These are phyloP conservation scores for Homalodisca vitripennis DNA, from an alignment of 1,140 invertebrate genomes.

Conservation along the genomic window DNA sequence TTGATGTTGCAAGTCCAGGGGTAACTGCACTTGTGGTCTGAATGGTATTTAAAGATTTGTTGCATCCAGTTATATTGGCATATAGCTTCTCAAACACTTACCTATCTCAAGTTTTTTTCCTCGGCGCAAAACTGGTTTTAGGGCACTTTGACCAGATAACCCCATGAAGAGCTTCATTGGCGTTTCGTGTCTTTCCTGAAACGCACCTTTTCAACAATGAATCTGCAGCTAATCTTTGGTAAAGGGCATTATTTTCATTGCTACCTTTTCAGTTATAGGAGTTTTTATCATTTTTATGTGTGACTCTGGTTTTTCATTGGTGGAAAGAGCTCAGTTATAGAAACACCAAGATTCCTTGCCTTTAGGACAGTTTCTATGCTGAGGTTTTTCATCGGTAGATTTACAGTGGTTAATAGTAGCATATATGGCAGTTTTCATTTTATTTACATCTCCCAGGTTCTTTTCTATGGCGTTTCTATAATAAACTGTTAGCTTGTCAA, in stretches of 20 bases:
- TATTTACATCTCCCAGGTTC: slow-evolving; percentile 25
- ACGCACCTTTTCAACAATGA: too few species aligned
- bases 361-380: slow-evolving; percentile 30
- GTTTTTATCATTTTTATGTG: slow-evolving; percentile 12
- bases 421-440: slow-evolving; percentile 35
- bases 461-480: slow-evolving; percentile 30
- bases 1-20: slow-evolving; percentile 2
- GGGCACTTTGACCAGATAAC: slow-evolving; percentile 9
- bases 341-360: slow-evolving; percentile 36
- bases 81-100: not conserved
- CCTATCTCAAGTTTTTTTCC: not conserved
- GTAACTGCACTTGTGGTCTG: slow-evolving; percentile 8
- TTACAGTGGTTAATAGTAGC: slow-evolving; percentile 33
- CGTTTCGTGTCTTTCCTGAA: too few species aligned
- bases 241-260: too few species aligned
- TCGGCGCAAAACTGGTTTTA: not conserved
- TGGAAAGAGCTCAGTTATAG: slow-evolving; percentile 30
- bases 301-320: not conserved
- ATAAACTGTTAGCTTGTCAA: slow-evolving; percentile 28
- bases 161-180: too few species aligned
- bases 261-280: slow-evolving; percentile 7
- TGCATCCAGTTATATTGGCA: not conserved
- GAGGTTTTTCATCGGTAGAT: slow-evolving; percentile 36
- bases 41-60: slow-evolving; percentile 3
- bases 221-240: too few species aligned